Conservation (phyloP, 2,113 vertebrate species). For the Regulus satrapa region DNA sequence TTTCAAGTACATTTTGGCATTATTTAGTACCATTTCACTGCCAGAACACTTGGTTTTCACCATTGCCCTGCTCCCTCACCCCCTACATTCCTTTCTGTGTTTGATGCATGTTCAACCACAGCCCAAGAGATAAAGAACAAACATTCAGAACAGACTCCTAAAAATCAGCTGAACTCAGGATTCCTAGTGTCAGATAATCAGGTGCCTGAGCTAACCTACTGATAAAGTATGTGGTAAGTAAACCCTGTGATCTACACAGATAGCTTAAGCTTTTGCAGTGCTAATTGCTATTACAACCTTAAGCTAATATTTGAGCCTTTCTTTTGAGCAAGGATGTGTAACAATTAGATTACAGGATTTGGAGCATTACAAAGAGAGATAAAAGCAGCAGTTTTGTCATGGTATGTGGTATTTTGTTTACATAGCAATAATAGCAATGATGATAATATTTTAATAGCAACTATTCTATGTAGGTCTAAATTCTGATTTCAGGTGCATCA, state of each 20-base stretch:
- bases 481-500: neutral
- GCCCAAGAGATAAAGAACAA: neutral
- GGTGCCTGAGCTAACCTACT: neutral
- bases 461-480: neutral
- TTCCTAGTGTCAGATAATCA: neutral
- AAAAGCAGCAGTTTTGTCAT: slow-evolving; percentile 25
- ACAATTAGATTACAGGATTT: slow-evolving; percentile 72
- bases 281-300: slow-evolving; percentile 63
- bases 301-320: slow-evolving; percentile 67
- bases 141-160: neutral
- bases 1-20: neutral
- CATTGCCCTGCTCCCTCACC: neutral
- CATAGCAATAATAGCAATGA: neutral
- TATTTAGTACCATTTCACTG: neutral
- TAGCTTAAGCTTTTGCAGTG: slow-evolving; percentile 43
- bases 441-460: neutral
- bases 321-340: slow-evolving; percentile 57
- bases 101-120: neutral
- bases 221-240: slow-evolving; percentile 11
- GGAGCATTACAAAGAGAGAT: slow-evolving; percentile 36
- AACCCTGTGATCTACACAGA: slow-evolving; percentile 33
- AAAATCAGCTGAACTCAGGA: neutral
- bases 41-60: neutral
- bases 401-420: slow-evolving; percentile 49
- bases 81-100: neutral